phyloP scores from a whole-genome alignment of 2,888 invertebrate genomes.

The Lasioglossum pauxillum region DNA sequence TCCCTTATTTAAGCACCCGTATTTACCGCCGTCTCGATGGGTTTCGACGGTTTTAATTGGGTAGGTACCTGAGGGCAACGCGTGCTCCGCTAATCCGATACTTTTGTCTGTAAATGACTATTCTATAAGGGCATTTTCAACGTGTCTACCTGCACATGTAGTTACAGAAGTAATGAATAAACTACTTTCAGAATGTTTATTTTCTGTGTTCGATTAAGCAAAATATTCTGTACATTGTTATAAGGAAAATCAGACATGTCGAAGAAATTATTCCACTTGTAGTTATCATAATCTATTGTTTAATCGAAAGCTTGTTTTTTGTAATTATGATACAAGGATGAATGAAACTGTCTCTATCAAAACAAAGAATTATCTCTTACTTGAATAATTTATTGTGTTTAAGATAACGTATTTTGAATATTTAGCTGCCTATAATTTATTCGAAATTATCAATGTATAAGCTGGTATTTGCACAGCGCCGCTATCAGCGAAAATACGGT shows the following conservation, averaged over 20 bases:
- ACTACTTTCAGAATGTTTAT: background rate
- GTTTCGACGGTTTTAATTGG: background rate
- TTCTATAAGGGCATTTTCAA: background rate
- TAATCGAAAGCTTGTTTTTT: background rate
- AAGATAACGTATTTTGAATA: background rate
- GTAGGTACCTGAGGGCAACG: background rate
- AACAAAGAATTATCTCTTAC: background rate
- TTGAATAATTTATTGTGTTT: background rate
- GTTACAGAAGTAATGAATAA: background rate
- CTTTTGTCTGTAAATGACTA: background rate
- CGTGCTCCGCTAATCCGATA: background rate
- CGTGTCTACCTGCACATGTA: background rate
- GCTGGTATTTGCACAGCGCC: background rate
- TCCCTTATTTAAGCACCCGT: conserved; percentile 8
- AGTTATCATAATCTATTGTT: background rate
- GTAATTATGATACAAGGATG: background rate
- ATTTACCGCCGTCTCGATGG: background rate
- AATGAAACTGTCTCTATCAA: background rate
- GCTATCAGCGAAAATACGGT: background rate
- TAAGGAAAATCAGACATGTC: background rate
- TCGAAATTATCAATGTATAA: background rate
- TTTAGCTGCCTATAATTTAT: background rate
- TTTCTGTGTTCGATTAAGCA: background rate
- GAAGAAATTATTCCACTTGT: background rate
- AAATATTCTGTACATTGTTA: background rate